Percentiles rank a stretch among this genome's conserved stretches.
Evolutionary conservation across 2,888 invertebrate species (phyloP).

Genomic region (Drosophila multiciliata): DNA sequence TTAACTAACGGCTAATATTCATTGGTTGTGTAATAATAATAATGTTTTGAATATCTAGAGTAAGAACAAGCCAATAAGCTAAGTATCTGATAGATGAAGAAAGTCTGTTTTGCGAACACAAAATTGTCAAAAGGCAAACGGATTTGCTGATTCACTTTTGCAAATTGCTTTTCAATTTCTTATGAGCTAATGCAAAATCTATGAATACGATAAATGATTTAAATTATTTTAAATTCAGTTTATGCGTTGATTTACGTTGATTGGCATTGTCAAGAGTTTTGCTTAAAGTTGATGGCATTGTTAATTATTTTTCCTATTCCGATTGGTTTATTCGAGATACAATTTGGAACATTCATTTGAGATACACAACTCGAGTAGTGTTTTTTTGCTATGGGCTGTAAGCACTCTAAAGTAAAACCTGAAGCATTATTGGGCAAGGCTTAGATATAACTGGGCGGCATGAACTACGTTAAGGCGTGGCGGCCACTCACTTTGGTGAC

Average conservation of each 20-base stretch:
- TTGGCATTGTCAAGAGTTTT: conserved; percentile 28
- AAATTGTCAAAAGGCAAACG: conserved; percentile 47
- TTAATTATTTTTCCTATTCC: conserved; percentile 5
- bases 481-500: conserved; percentile 67
- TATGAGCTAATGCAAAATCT: conserved; percentile 20
- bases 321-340: conserved; percentile 39
- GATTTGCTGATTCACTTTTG: conserved; percentile 5
- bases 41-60: conserved; percentile 18
- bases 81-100: conserved; percentile 28
- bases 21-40: conserved; percentile 14
- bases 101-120: conserved; percentile 55
- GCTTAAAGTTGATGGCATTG: conserved; percentile 39
- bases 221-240: conserved; percentile 7
- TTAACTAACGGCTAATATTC: conserved; percentile 40
- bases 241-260: conserved; percentile 17
- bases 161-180: conserved; percentile 25
- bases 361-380: conserved; percentile 34
- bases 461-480: conserved; percentile 24
- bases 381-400: conserved; percentile 16
- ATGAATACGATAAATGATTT: conserved; percentile 16
- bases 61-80: conserved; percentile 32
- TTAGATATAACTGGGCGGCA: conserved; percentile 74
- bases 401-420: conserved; percentile 72
- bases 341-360: conserved; percentile 29
- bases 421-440: conserved; percentile 66